phyloP scores from a whole-genome alignment of 2,113 vertebrate genomes.

The Cyphomyrus discorhynchus region DNA sequence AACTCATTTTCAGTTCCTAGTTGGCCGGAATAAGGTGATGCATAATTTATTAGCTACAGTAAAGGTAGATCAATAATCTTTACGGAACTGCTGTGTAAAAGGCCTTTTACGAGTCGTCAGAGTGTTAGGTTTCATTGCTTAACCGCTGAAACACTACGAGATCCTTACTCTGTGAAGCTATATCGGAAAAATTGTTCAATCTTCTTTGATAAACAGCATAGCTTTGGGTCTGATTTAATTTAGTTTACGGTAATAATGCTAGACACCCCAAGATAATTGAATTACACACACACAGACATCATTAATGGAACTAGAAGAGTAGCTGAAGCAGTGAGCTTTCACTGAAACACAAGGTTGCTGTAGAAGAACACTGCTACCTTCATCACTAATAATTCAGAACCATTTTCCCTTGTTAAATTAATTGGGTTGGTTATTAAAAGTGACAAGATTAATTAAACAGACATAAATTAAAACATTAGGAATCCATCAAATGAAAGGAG shows the following conservation, averaged over 20 bases:
- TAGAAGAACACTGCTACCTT: slow-evolving; percentile 28
- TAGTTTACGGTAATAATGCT: slow-evolving; percentile 21
- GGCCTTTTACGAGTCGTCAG: neutral
- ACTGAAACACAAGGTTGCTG: slow-evolving; percentile 30
- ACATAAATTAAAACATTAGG: slow-evolving; percentile 50
- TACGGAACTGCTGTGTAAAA: slow-evolving; percentile 6
- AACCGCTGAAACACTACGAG: neutral
- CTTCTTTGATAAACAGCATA: slow-evolving; percentile 16
- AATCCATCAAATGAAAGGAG: slow-evolving; percentile 44
- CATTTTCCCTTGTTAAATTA: slow-evolving; percentile 40
- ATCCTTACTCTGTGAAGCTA: neutral
- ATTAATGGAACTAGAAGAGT: slow-evolving; percentile 23
- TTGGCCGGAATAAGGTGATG: neutral
- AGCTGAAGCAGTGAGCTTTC: slow-evolving; percentile 26
- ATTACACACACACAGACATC: slow-evolving; percentile 17
- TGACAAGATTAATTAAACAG: slow-evolving; percentile 52
- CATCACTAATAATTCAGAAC: slow-evolving; percentile 33
- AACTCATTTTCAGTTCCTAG: neutral
- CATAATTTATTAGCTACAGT: slow-evolving; percentile 6
- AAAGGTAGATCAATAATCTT: slow-evolving; percentile 13
- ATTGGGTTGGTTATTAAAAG: slow-evolving; percentile 46
- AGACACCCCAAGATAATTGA: slow-evolving; percentile 24
- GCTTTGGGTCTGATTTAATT: slow-evolving; percentile 21
- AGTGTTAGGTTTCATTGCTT: neutral
- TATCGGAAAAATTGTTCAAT: neutral